Evolutionary conservation across 2,888 invertebrate species (phyloP).

Genomic region (Chymomyza fuscimana): DNA sequence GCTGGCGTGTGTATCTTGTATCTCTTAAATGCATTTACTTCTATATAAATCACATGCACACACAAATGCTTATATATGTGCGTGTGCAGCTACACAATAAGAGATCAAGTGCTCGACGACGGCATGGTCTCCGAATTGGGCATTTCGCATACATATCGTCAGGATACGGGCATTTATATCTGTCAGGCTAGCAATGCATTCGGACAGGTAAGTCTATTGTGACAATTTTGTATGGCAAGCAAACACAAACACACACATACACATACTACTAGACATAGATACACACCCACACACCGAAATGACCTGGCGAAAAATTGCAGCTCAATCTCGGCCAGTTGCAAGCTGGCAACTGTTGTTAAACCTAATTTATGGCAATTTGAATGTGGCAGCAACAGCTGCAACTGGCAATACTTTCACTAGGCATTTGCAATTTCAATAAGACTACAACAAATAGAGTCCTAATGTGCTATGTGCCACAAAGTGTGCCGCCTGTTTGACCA

Average conservation of each 20-base stretch:
- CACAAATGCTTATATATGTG: slow-evolving; percentile 35
- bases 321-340: slow-evolving; percentile 31
- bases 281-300: neutral
- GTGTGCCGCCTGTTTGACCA: neutral
- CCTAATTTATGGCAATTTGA: slow-evolving; percentile 71
- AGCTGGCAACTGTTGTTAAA: slow-evolving; percentile 61
- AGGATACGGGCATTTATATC: slow-evolving; percentile 93
- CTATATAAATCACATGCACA: slow-evolving; percentile 65
- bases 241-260: slow-evolving; percentile 8
- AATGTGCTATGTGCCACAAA: slow-evolving; percentile 18
- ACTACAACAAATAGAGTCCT: slow-evolving; percentile 36
- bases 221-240: slow-evolving; percentile 54
- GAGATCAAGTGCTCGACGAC: slow-evolving; percentile 88
- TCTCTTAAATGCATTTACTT: slow-evolving; percentile 74
- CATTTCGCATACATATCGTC: slow-evolving; percentile 90
- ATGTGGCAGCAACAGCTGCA: slow-evolving; percentile 48
- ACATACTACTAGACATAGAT: slow-evolving; percentile 1
- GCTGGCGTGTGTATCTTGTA: slow-evolving; percentile 41
- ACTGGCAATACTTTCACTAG: slow-evolving; percentile 33
- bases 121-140: slow-evolving; percentile 92
- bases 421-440: slow-evolving; percentile 6
- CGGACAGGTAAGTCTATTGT: slow-evolving; percentile 85
- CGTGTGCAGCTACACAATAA: slow-evolving; percentile 83
- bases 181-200: slow-evolving; percentile 94
- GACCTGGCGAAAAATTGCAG: neutral